Conservation (phyloP, 2,888 invertebrate species). For the Galerucella calmariensis region DNA sequence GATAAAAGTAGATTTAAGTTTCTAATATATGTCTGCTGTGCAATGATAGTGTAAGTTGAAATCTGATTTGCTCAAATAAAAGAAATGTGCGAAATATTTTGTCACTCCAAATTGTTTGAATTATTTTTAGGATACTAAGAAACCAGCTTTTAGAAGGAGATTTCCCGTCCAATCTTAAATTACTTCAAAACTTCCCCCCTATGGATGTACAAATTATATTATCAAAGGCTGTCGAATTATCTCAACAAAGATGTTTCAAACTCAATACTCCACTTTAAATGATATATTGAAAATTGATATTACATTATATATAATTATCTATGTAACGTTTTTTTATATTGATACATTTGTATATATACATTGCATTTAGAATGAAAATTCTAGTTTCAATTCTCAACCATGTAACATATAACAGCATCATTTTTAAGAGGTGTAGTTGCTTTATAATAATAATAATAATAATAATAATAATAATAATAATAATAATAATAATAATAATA, state of each 20-base stretch:
- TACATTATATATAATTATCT: neutral
- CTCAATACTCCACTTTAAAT: constrained; percentile 22
- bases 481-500: too few species aligned
- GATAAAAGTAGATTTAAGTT: constrained; percentile 91
- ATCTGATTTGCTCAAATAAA: neutral
- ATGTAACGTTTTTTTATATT: constrained; percentile 8
- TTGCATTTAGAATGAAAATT: neutral
- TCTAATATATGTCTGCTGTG: constrained; percentile 92
- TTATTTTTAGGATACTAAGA: constrained; percentile 77
- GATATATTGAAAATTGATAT: neutral
- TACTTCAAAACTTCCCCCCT: constrained; percentile 92
- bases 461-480: too few species aligned
- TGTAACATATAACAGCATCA: too few species aligned
- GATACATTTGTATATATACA: constrained; percentile 1
- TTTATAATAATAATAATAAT: too few species aligned
- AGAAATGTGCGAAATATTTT: too few species aligned
- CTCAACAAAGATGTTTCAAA: constrained; percentile 54
- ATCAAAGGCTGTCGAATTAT: constrained; percentile 78
- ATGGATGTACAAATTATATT: constrained; percentile 88
- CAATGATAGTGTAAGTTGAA: constrained; percentile 93
- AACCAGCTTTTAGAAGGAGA: constrained; percentile 87
- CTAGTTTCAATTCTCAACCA: neutral
- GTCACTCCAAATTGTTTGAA: neutral
- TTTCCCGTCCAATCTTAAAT: constrained; percentile 93
- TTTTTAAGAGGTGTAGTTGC: too few species aligned